Base-by-base conservation (phyloP, 2,113 vertebrate genomes). In the Dunckerocampus dactyliophorus region DNA sequence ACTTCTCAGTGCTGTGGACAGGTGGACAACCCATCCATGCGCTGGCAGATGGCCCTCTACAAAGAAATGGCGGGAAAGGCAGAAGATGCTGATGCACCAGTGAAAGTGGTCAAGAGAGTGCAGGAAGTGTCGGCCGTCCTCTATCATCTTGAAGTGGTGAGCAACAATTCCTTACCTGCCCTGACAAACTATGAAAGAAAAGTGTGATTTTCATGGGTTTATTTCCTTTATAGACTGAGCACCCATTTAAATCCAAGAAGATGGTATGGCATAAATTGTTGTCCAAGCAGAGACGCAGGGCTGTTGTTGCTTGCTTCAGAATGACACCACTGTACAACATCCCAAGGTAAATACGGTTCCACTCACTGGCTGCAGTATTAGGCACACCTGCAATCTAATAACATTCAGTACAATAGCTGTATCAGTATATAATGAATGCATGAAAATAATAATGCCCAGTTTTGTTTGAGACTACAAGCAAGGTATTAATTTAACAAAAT, bases 191-290 rank as follows among this genome's bases (percentile, higher is more conserved):
- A 53, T 5, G 12, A 8, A 21, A 12, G 21, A 14, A 20, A 56
- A 7, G 12, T 14, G 11, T n/a, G 3, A 21, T 56, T 42, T 56
- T 42, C 34, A 21, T 24, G 17, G 5, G 22, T 34, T 19, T 60
- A 12, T 58, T 10, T 72, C 9, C 71, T 34, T 3, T 45, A 14
- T 16, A 96, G 95, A 94, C 88, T 0, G 95, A 97, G 79, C 95
- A 97, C 45, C 95, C 95, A 0, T 95, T 91, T 79, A 98, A 96
- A 83, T 95, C 95, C 53, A 96, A 96, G 87, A 95, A 95, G 79
- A 95, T 95, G n/a, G 95, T 95, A 31, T 98, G 95, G 95, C 93
- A 96, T 86, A 97, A 97, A 71, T 90, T 98, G 48, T 76, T 98
- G 57, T 97, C 95, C 46, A 98, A 98, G 84, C 95, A 98, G 85